phyloP scores from a whole-genome alignment of 2,113 vertebrate genomes.

The Apodemus speciosus region DNA sequence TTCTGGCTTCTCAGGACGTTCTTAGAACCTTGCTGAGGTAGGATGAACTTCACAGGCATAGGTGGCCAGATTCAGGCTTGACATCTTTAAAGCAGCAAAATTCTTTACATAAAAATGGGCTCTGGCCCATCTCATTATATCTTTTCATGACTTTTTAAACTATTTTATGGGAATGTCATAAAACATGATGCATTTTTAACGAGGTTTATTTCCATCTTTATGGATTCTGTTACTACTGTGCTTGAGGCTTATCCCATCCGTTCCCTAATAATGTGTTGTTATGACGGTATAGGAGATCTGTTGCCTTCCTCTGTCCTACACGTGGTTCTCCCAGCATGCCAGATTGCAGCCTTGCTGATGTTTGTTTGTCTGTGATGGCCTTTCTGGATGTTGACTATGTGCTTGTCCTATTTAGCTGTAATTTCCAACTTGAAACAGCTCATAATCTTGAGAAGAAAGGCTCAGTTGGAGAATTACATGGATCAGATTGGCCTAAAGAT shows the following conservation, averaged over 20 bases:
- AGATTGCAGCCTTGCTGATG: neutral
- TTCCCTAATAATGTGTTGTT: neutral
- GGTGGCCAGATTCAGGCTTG: too few species aligned
- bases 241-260: neutral
- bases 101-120: neutral
- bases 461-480: neutral
- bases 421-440: neutral
- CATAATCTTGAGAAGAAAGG: neutral
- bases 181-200: neutral
- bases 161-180: neutral
- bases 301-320: neutral
- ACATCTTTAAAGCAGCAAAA: neutral
- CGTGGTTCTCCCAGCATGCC: neutral
- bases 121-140: neutral
- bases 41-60: neutral
- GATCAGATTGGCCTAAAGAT: neutral
- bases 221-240: neutral
- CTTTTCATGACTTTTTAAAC: neutral
- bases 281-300: neutral
- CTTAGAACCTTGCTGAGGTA: neutral
- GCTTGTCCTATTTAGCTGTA: too few species aligned
- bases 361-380: neutral
- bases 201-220: neutral
- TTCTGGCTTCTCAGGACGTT: neutral
- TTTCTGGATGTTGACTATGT: neutral